Evolutionary conservation across 2,797 vertebrate species (phyloP).

Genomic region (Esox masquinongy): DNA sequence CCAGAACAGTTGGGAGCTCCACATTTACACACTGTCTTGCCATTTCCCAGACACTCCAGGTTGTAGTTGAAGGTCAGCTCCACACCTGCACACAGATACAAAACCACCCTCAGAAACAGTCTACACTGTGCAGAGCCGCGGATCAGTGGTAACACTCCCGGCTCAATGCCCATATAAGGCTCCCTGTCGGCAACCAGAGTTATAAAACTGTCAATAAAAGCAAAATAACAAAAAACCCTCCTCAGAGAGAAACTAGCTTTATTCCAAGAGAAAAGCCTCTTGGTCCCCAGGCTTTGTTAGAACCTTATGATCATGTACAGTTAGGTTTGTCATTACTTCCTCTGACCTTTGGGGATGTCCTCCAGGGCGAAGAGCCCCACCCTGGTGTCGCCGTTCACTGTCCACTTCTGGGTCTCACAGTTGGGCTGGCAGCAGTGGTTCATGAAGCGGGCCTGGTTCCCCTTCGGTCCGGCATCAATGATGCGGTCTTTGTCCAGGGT

Average conservation of each 20-base stretch:
- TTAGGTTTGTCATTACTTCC: neutral
- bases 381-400: constrained; percentile 95
- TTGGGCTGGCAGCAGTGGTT: constrained; percentile 99
- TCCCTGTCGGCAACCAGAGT: no score
- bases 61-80: constrained; percentile 99
- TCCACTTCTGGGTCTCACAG: constrained; percentile 99
- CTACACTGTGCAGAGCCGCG: neutral
- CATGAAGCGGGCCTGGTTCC: constrained; percentile 98
- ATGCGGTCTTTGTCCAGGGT: constrained; percentile 99
- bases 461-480: constrained; percentile 98
- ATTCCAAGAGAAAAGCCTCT: no score
- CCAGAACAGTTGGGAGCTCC: constrained; percentile 97
- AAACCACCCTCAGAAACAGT: neutral
- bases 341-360: constrained; percentile 92
- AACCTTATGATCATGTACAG: neutral
- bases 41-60: constrained; percentile 95
- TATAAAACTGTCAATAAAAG: no score
- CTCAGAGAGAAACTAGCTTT: no score
- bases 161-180: no score
- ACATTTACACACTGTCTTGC: constrained; percentile 97
- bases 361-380: constrained; percentile 94
- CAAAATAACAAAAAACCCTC: no score
- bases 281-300: no score
- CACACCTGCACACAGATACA: constrained; percentile 73
- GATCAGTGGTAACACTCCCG: no score